Evolutionary conservation across 2,797 vertebrate species (phyloP), one percentile per base, ranked within the genome.

Genomic region (Nasua narica): DNA sequence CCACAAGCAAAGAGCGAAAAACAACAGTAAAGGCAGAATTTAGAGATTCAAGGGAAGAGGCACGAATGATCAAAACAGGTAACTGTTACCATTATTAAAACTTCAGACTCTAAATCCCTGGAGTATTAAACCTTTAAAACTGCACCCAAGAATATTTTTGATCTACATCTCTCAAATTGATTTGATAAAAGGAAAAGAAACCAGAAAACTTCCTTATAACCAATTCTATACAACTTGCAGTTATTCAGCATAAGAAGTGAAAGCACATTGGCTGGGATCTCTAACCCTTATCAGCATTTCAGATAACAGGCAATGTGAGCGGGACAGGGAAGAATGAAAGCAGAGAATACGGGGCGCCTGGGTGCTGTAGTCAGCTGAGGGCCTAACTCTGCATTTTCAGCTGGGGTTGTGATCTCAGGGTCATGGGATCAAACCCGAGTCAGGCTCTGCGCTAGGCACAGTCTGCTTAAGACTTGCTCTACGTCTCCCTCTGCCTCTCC

Each of bases 11-110:
- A 96, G 14, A 69, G 60, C 16, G 65, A 56, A 46, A 95, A 94
- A 91, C 58, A 94, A 93, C 15, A 69, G 29, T 69, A 88, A 93
- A 95, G n/a, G 56, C 29, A 92, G 72, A 90, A 90, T 93, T 32
- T 76, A 27, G 52, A 90, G 23, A 76, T 56, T 78, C 19, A 32
- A 50, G 14, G 25, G 16, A 16, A 18, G 72, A 21, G 29, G 6
- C 5, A 50, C 25, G 40, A 56, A 35, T 25, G 21, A 62, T 90
- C 7, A 32, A 23, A 72, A 87, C 56, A 72, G 16, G 52, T 72
- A 6, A 67, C 1, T 74, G 65, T 25, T 27, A 56, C 16, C 37
- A 90, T 52, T 81, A 81, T 43, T 25, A 96, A 93, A 96, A 96
- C 43, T 60, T 79, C 72, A 32, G 52, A 52, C 81, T 43, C 74